Conservation (phyloP, 2,113 vertebrate genomes). For the Loxodonta africana region DNA sequence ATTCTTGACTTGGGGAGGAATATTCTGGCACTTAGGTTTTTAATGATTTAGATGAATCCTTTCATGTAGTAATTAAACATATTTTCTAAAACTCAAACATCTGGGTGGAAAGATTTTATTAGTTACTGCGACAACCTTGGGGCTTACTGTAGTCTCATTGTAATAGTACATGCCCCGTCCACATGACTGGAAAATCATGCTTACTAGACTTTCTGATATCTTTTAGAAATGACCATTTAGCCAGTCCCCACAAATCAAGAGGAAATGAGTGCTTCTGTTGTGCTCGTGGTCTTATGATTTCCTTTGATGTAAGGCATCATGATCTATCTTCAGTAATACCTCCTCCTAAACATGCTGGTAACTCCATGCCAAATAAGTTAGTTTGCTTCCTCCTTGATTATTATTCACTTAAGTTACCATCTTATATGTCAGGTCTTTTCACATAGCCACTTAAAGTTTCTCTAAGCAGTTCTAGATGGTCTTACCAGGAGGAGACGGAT, state of each 20-base stretch:
- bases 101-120: background rate
- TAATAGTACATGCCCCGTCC: background rate
- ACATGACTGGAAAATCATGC: background rate
- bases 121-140: background rate
- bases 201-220: background rate
- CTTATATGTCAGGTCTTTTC: background rate
- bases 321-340: background rate
- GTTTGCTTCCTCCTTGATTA: background rate
- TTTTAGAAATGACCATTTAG: background rate
- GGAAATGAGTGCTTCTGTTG: conserved; percentile 2
- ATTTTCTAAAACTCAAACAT: conserved; percentile 30
- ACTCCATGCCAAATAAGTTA: background rate
- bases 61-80: background rate
- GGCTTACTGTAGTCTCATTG: background rate
- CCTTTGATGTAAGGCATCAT: background rate
- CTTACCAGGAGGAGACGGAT: background rate
- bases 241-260: background rate
- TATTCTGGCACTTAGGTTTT: background rate
- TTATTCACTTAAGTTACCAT: background rate
- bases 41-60: background rate
- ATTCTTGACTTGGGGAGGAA: background rate
- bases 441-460: background rate
- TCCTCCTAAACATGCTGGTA: background rate
- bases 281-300: background rate
- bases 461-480: background rate